A percentile compares a stretch with the other conserved stretches of the same genome.
These are phyloP conservation scores for Corythornis cristatus DNA, from an alignment of 2,113 vertebrate genomes.

Conservation along the genomic window DNA sequence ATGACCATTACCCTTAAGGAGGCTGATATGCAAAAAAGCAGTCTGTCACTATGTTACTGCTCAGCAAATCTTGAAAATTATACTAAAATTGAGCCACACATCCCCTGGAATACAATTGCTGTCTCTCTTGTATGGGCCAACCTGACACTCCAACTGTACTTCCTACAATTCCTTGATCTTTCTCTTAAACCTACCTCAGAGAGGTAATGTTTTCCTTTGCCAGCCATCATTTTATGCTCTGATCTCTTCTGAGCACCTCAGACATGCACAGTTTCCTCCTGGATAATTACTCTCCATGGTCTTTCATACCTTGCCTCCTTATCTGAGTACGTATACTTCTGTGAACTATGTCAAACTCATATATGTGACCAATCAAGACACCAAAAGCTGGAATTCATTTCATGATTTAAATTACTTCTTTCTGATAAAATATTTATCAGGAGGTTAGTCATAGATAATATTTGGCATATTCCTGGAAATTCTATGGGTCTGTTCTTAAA, in stretches of 20 bases:
- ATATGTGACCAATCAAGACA: not conserved
- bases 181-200: not conserved
- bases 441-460: not conserved
- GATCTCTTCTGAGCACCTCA: not conserved
- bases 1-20: not conserved
- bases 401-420: not conserved
- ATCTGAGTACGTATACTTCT: not conserved
- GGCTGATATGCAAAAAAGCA: not conserved
- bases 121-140: not conserved
- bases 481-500: not conserved
- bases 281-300: not conserved
- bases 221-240: not conserved
- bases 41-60: not conserved
- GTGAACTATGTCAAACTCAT: not conserved
- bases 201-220: not conserved
- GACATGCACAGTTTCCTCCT: not conserved
- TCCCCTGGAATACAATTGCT: not conserved
- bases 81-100: not conserved
- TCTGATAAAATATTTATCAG: slow-evolving; percentile 26
- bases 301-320: not conserved
- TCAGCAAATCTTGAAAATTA: not conserved
- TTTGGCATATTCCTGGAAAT: slow-evolving; percentile 5
- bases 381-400: not conserved
- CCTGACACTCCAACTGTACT: not conserved
- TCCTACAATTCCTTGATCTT: not conserved